Evolutionary conservation across 1,140 invertebrate species (phyloP), one percentile per base, ranked within the genome.

Genomic region (Stegodyphus dumicola): DNA sequence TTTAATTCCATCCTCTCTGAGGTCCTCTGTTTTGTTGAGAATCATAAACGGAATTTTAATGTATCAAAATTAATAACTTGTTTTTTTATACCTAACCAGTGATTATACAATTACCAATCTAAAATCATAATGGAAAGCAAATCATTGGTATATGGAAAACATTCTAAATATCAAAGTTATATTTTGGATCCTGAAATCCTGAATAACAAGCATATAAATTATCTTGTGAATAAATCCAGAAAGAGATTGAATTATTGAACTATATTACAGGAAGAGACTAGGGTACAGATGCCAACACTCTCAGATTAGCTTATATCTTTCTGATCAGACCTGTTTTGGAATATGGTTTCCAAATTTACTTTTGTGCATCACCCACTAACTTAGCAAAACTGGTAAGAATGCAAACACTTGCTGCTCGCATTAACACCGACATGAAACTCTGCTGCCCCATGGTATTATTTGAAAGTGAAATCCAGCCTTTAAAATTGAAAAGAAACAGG

Each of bases 111-210:
- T 18, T 67, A 67, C n/a, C 65, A 67, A 17, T 5, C 65, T 5
- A 67, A 67, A 67, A 67, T 67, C 17, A 67, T 1, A 67, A 67
- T 67, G 65, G 65, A 67, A 17, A n/a, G 65, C 13, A 67, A 67
- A 67, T 17, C 17, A 15, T n/a, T 6, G 17, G 3, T 6, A 1
- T 67, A 67, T 6, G 65, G 17, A 67, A 67, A 67, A 67, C 65
- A 66, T 18, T 2, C 17, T 67, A 67, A 18, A 15, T 60, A 60
- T 60, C 56, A 2, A 5, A 5, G 56, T 60, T 60, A 60, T 15
- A 9, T 15, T 60, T 15, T 5, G 9, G 4, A 60, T 60, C 56
- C 56, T 11, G 4, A 60, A 15, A 67, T 67, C 6, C 65, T 67
- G 6, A 67, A 5, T 18, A 67, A 67, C 65, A 67, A 67, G n/a